These are phyloP conservation scores for Anguilla obscura DNA, from an alignment of 2,797 vertebrate species.

Conservation along the genomic window DNA sequence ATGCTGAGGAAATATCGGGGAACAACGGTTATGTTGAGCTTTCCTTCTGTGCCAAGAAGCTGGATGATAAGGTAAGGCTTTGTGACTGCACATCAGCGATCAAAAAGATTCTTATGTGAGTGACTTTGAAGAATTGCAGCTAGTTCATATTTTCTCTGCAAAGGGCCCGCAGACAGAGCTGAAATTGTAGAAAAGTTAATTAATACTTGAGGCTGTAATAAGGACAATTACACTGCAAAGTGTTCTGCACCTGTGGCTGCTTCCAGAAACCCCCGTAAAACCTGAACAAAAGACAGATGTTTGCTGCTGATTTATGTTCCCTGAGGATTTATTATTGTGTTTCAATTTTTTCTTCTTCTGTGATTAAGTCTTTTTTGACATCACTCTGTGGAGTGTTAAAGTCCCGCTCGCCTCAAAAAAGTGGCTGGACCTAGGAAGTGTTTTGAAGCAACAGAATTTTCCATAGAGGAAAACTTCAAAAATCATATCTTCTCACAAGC, in stretches of 20 bases:
- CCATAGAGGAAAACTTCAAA: too few relatives aligned
- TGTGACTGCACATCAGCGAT: neutral
- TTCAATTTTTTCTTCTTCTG: neutral
- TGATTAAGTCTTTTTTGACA: neutral
- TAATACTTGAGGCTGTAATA: neutral
- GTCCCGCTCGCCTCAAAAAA: too few relatives aligned
- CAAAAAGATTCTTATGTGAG: neutral
- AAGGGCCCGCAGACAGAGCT: neutral
- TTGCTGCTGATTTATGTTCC: neutral
- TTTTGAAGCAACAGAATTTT: too few relatives aligned
- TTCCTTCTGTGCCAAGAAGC: conserved; percentile 87
- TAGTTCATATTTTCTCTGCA: neutral
- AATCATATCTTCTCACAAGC: too few relatives aligned
- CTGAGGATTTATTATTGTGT: neutral
- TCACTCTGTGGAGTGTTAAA: neutral
- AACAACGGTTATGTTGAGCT: conserved; percentile 94
- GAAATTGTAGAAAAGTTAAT: neutral
- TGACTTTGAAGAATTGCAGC: neutral
- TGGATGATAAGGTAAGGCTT: conserved; percentile 89
- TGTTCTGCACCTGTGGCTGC: neutral
- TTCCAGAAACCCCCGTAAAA: neutral
- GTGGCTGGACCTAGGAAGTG: too few relatives aligned
- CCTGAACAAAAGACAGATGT: neutral
- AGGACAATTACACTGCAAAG: neutral
- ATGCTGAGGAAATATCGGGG: conserved; percentile 91